Percentiles rank a stretch among this genome's conserved stretches.
These are phyloP conservation scores for Neomonachus schauinslandi DNA, from an alignment of 2,113 vertebrate genomes.

Conservation along the genomic window DNA sequence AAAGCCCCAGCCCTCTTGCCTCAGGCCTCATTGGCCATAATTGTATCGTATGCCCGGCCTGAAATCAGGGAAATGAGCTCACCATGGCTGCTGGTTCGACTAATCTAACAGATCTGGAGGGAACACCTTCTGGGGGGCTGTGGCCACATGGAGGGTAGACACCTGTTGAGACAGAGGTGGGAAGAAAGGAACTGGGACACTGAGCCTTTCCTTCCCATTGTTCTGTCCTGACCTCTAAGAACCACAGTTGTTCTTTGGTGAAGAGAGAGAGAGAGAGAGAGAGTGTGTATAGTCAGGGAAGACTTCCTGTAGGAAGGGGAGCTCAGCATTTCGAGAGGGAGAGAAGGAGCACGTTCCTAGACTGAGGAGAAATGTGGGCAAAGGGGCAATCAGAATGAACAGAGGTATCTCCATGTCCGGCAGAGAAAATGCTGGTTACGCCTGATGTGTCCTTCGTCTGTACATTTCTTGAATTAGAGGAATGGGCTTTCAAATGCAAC, in stretches of 20 bases:
- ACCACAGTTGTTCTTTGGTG: not conserved
- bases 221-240: not conserved
- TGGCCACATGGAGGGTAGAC: accelerated
- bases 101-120: not conserved
- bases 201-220: not conserved
- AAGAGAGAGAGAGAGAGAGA: too few species aligned
- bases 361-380: accelerated
- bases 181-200: not conserved
- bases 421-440: not conserved
- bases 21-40: not conserved
- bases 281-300: not conserved
- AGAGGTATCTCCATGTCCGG: accelerated
- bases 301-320: not conserved
- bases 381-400: not conserved
- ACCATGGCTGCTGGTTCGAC: not conserved
- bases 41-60: not conserved
- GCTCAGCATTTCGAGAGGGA: not conserved
- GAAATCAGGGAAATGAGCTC: not conserved
- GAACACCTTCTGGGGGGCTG: not conserved
- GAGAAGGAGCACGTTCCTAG: not conserved
- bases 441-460: not conserved
- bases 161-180: not conserved
- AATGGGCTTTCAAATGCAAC: not conserved
- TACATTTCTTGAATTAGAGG: not conserved
- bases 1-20: not conserved